Conservation (phyloP, 2,888 invertebrate genomes). For the Pseudococcus jackbeardsleyi region DNA sequence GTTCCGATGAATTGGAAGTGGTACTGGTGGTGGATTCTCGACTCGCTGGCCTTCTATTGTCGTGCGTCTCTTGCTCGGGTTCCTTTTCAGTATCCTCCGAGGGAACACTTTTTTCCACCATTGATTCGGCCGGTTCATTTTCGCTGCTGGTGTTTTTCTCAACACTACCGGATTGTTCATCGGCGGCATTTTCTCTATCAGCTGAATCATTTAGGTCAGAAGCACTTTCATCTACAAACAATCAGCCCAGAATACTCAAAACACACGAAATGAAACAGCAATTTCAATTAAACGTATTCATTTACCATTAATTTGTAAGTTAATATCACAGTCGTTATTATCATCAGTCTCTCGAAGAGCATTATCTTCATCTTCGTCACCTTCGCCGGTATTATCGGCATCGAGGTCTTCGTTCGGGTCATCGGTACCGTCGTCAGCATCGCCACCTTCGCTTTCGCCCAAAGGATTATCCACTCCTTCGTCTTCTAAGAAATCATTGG, state of each 20-base stretch:
- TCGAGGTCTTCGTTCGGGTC: slow-evolving; percentile 19
- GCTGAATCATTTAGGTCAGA: background rate
- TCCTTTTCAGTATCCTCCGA: slow-evolving; percentile 43
- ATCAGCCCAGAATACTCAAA: background rate
- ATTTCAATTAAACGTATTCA: background rate
- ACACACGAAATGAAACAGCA: background rate
- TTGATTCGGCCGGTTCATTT: background rate
- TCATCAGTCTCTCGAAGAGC: slow-evolving; percentile 32
- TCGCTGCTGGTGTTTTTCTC: background rate
- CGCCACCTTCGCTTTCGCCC: slow-evolving; percentile 13
- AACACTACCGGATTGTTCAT: background rate
- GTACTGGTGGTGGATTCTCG: slow-evolving; percentile 53
- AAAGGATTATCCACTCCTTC: slow-evolving; percentile 27
- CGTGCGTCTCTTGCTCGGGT: slow-evolving; percentile 20
- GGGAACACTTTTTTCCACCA: background rate
- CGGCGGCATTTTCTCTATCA: background rate
- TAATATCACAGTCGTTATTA: slow-evolving; percentile 42
- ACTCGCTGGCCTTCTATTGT: slow-evolving; percentile 42
- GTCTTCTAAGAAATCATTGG: slow-evolving; percentile 29
- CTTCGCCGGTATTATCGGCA: slow-evolving; percentile 26
- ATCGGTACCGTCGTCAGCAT: slow-evolving; percentile 6
- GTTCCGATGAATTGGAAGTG: slow-evolving; percentile 40
- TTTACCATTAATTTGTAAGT: background rate
- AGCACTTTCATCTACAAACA: slow-evolving; percentile 13
- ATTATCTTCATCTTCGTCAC: slow-evolving; percentile 20